These are phyloP conservation scores for Nymphalis polychloros DNA, from an alignment of 2,888 invertebrate species.

Conservation along the genomic window DNA sequence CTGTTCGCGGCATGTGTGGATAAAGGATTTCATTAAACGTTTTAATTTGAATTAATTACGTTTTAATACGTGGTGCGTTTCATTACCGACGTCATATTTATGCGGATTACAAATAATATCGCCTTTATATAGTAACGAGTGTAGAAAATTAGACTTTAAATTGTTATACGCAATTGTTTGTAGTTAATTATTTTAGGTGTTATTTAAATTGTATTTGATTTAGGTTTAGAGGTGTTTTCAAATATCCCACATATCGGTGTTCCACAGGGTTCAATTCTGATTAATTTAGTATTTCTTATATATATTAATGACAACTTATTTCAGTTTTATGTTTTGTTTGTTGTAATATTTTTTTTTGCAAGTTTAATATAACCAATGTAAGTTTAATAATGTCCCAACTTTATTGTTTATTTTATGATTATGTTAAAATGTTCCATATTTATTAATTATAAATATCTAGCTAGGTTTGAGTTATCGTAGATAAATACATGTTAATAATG, in stretches of 20 bases:
- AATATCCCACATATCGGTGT: not conserved
- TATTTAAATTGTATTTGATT: not conserved
- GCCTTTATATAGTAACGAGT: constrained; percentile 6
- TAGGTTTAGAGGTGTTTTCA: not conserved
- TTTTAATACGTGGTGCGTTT: constrained; percentile 42
- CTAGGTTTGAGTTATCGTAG: too few species aligned
- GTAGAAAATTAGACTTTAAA: constrained; percentile 11
- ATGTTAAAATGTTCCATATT: too few species aligned
- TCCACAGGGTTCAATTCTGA: not conserved
- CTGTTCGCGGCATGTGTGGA: constrained; percentile 38
- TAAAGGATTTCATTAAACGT: constrained; percentile 43
- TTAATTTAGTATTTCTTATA: too few species aligned
- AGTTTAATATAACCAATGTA: too few species aligned
- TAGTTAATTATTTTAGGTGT: not conserved
- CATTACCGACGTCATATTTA: constrained; percentile 30
- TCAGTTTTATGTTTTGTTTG: too few species aligned
- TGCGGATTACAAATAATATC: constrained; percentile 18
- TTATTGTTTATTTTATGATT: too few species aligned
- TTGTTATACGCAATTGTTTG: constrained; percentile 4
- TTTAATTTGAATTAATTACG: constrained; percentile 45
- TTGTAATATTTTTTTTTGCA: too few species aligned
- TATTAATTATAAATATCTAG: too few species aligned
- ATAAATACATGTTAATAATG: too few species aligned
- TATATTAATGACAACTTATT: too few species aligned
- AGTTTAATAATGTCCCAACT: too few species aligned